Evolutionary conservation across 2,888 invertebrate genomes (phyloP).

Genomic region (Deroplatys truncata): DNA sequence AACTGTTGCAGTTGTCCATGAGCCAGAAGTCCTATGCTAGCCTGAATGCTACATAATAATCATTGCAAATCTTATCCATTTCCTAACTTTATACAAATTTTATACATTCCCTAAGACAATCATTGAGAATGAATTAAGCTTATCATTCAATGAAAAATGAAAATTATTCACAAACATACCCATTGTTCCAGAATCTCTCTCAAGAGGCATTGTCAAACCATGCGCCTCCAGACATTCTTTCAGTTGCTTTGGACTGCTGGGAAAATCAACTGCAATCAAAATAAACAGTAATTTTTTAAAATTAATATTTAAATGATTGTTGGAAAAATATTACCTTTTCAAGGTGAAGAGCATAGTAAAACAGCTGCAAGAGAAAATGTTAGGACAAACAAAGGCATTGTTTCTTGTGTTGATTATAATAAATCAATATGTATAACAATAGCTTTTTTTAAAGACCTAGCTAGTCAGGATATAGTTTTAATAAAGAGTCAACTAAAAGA

Average conservation of each 20-base stretch:
- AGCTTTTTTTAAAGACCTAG: too few species aligned
- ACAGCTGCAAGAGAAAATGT: too few species aligned
- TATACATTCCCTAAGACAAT: background rate
- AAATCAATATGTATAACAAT: too few species aligned
- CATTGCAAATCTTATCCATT: background rate
- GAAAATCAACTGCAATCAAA: constrained; percentile 45
- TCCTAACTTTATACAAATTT: background rate
- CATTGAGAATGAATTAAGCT: background rate
- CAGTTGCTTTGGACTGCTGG: constrained; percentile 55
- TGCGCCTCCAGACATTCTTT: constrained; percentile 44
- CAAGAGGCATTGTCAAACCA: constrained; percentile 54
- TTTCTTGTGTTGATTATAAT: too few species aligned
- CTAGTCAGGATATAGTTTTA: too few species aligned
- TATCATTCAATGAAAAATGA: background rate
- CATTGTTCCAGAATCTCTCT: constrained; percentile 35
- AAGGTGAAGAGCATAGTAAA: background rate
- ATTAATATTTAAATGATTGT: too few species aligned
- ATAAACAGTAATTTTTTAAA: background rate
- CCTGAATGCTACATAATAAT: too few species aligned
- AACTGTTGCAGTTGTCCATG: too few species aligned
- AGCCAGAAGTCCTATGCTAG: too few species aligned
- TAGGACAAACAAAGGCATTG: too few species aligned
- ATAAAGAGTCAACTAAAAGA: too few species aligned
- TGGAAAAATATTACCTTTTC: background rate
- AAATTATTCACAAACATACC: constrained; percentile 14